These are phyloP conservation scores for Asobara japonica DNA, from an alignment of 1,140 invertebrate species.

Conservation along the genomic window DNA sequence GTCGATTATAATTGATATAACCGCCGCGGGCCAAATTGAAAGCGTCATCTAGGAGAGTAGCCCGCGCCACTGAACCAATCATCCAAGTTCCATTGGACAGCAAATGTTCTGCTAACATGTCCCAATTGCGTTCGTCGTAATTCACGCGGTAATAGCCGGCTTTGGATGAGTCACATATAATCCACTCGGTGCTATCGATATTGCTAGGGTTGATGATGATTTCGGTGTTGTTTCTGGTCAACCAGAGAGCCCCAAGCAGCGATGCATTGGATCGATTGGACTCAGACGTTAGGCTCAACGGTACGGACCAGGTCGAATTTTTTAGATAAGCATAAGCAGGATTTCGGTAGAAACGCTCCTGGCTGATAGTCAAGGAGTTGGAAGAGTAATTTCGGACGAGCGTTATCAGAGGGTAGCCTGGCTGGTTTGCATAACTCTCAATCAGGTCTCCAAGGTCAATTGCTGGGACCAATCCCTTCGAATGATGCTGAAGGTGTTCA, in stretches of 20 bases:
- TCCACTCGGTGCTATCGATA: slow-evolving; percentile 53
- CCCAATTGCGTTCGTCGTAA: slow-evolving; percentile 68
- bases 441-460: slow-evolving; percentile 61
- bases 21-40: slow-evolving; percentile 67
- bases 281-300: slow-evolving; percentile 51
- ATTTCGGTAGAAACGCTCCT: slow-evolving; percentile 40
- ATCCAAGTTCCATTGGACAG: slow-evolving; percentile 38
- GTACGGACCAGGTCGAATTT: slow-evolving; percentile 59
- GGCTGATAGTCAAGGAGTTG: slow-evolving; percentile 23
- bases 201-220: slow-evolving; percentile 2
- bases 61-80: slow-evolving; percentile 67
- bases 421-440: slow-evolving; percentile 76
- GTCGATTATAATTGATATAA: slow-evolving; percentile 59
- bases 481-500: slow-evolving; percentile 68
- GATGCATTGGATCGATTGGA: slow-evolving; percentile 56
- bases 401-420: slow-evolving; percentile 73
- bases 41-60: slow-evolving; percentile 72
- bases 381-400: slow-evolving; percentile 47
- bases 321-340: background rate
- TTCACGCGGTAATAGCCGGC: slow-evolving; percentile 69
- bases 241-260: slow-evolving; percentile 57
- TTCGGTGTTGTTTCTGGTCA: slow-evolving; percentile 44
- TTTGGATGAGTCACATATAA: slow-evolving; percentile 64
- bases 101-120: slow-evolving; percentile 57
- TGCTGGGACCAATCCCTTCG: slow-evolving; percentile 21